phyloP scores from a whole-genome alignment of 1,140 invertebrate species.

The Papilio xuthus region DNA sequence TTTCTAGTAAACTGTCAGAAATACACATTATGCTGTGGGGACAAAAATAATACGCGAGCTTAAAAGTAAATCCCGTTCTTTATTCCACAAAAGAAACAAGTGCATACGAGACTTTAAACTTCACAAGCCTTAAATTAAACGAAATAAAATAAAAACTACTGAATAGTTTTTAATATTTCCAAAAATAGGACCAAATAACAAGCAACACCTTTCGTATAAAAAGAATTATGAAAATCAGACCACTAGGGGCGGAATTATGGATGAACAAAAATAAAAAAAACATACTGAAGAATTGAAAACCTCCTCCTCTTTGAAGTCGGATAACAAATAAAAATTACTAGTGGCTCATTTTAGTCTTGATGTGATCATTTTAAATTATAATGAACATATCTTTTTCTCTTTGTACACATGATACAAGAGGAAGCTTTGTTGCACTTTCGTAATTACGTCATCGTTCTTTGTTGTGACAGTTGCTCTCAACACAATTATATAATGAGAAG shows the following conservation, averaged over 20 bases:
- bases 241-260: too few species aligned
- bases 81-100: background rate
- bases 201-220: too few species aligned
- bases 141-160: background rate
- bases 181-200: too few species aligned
- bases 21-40: background rate
- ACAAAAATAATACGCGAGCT: background rate
- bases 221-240: too few species aligned
- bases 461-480: slow-evolving; percentile 8
- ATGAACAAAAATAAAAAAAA: too few species aligned
- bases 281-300: too few species aligned
- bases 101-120: background rate
- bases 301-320: too few species aligned
- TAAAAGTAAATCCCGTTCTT: slow-evolving; percentile 8
- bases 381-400: background rate
- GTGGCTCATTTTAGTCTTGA: background rate
- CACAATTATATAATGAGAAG: slow-evolving; percentile 11
- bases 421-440: background rate
- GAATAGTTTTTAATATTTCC: too few species aligned
- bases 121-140: background rate
- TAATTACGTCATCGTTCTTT: slow-evolving; percentile 21
- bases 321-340: too few species aligned
- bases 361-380: background rate
- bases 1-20: slow-evolving; percentile 23
- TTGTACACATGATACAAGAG: background rate